Percentiles rank a stretch among this genome's conserved stretches.
Conservation (phyloP, 2,113 vertebrate species). For the Spheniscus mendiculus region DNA sequence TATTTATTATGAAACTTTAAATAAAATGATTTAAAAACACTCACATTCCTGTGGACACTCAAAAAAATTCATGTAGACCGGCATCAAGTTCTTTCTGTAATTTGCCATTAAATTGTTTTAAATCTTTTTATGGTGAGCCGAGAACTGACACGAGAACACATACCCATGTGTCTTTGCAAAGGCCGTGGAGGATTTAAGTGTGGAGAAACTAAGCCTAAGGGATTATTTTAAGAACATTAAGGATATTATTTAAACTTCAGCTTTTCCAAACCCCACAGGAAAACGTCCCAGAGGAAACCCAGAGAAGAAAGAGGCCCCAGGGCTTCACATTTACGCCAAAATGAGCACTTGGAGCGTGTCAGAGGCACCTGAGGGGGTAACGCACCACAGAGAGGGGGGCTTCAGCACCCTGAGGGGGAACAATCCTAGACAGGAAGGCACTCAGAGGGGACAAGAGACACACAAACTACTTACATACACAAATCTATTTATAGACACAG, state of each 20-base stretch:
- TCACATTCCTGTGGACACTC: background rate
- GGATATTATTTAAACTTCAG: background rate
- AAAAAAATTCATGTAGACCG: background rate
- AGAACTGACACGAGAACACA: fast-evolving
- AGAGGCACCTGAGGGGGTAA: background rate
- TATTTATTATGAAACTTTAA: conserved; percentile 37
- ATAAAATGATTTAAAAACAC: background rate
- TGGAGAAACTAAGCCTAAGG: background rate
- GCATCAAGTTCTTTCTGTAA: background rate
- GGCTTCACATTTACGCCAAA: background rate
- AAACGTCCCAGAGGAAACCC: background rate
- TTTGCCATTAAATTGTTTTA: background rate
- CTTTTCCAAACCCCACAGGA: background rate
- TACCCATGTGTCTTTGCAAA: fast-evolving
- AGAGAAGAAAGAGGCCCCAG: background rate
- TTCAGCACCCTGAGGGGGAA: fast-evolving
- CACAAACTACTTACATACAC: fast-evolving
- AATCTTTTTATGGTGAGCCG: fast-evolving
- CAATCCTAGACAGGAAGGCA: fast-evolving
- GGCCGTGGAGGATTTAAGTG: fast-evolving
- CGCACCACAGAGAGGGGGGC: fast-evolving
- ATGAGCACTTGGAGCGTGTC: fast-evolving
- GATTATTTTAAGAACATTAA: background rate
- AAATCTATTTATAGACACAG: fast-evolving
- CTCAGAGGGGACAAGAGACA: fast-evolving